These are phyloP conservation scores for Xiphydria camelus DNA, from an alignment of 2,888 invertebrate species.

Conservation along the genomic window DNA sequence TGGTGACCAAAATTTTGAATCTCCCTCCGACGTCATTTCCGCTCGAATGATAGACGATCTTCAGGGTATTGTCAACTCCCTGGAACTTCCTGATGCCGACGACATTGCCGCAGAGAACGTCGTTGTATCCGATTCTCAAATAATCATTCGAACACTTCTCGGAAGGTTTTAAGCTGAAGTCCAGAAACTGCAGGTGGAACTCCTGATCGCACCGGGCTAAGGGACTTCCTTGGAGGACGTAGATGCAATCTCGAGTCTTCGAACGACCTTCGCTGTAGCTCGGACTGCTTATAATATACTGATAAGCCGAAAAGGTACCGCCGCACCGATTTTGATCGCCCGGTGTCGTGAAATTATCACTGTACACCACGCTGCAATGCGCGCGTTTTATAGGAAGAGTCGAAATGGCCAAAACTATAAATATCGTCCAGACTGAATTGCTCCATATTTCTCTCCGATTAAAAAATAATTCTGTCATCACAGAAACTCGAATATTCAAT, in stretches of 20 bases:
- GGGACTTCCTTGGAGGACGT: slow-evolving; percentile 59
- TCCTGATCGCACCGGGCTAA: slow-evolving; percentile 57
- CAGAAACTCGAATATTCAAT: too few relatives aligned
- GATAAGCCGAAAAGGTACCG: slow-evolving; percentile 58
- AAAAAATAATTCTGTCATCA: too few relatives aligned
- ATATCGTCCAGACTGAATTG: too few relatives aligned
- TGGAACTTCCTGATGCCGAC: slow-evolving; percentile 59
- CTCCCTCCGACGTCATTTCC: slow-evolving; percentile 49
- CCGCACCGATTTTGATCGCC: slow-evolving; percentile 46
- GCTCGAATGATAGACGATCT: slow-evolving; percentile 59
- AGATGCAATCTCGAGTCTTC: slow-evolving; percentile 58
- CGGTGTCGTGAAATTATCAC: too few relatives aligned
- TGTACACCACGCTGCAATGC: too few relatives aligned
- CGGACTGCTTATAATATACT: slow-evolving; percentile 60
- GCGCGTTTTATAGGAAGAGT: too few relatives aligned
- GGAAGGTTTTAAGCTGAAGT: slow-evolving; percentile 61
- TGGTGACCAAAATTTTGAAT: slow-evolving; percentile 61
- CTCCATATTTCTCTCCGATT: too few relatives aligned
- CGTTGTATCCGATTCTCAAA: slow-evolving; percentile 59
- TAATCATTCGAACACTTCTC: slow-evolving; percentile 60
- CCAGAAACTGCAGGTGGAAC: slow-evolving; percentile 63
- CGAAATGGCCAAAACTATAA: too few relatives aligned
- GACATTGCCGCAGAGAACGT: slow-evolving; percentile 61
- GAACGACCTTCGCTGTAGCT: slow-evolving; percentile 61
- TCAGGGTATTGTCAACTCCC: slow-evolving; percentile 58